Evolutionary conservation across 2,888 invertebrate genomes (phyloP), one percentile per base, ranked within the genome.

Genomic region (Apotomis turbidana): DNA sequence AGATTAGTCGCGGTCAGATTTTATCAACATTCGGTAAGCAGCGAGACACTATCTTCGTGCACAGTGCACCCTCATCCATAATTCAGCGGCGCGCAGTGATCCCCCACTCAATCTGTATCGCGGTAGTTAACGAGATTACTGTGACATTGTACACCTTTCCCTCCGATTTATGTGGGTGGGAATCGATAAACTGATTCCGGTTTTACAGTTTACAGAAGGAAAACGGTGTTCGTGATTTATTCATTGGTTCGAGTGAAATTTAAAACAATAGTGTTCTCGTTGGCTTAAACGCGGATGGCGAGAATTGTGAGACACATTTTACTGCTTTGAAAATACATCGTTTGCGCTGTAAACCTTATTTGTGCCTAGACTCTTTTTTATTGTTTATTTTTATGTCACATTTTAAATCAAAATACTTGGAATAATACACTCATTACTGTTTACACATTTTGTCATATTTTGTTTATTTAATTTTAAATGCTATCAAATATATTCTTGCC

Each of bases 61-160:
- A 63, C 62, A 70, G 74, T 61, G 74, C 68, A 62, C 60, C 66
- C 73, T 72, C 76, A 76, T 76, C 74, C 73, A 75, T 76, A 76
- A 76, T 76, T 74, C 76, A 76, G 70, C 51, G 59, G 70, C 68
- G 52, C 58, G 38, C 60, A 68, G 60, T 72, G 75, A 58, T 73
- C 69, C 68, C 68, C 73, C 68, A 69, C 76, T 74, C 76, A 76
- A 76, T 76, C 75, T 75, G 71, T 67, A 67, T 75, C 76, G 78
- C 80, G 73, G 71, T 74, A 76, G 74, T 80, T 80, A 82, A 82
- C 82, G 77, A 82, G 82, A 80, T 83, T 81, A 82, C 77, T 74
- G 76, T 79, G 77, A 81, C 78, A 79, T 76, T 81, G 80, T 79
- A 75, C 75, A 74, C 69, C 66, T 64, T 74, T 67, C 63, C 46